phyloP scores from a whole-genome alignment of 2,113 vertebrate species.

The human region DNA sequence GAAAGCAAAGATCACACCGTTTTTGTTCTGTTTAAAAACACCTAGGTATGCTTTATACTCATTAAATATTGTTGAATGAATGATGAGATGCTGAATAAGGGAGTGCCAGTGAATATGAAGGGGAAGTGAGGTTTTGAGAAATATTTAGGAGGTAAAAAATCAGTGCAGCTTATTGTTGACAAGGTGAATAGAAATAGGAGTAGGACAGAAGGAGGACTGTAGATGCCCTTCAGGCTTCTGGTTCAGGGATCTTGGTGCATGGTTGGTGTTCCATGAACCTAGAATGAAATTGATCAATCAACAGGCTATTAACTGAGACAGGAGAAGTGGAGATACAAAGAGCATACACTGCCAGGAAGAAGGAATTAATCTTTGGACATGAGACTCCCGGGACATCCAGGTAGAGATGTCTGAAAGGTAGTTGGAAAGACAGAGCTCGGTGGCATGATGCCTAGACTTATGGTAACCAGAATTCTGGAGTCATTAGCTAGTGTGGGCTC shows the following conservation, averaged over 20 bases:
- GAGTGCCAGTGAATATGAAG: not conserved
- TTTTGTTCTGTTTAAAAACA: slow-evolving; percentile 41
- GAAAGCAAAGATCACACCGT: not conserved
- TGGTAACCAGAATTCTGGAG: not conserved
- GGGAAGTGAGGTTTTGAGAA: not conserved
- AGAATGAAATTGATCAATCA: no score
- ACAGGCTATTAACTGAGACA: not conserved
- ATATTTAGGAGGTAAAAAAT: not conserved
- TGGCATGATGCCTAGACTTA: not conserved
- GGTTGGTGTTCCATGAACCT: not conserved
- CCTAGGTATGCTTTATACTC: not conserved
- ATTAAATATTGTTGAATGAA: slow-evolving; percentile 1
- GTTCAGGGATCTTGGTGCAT: not conserved
- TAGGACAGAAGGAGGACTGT: not conserved
- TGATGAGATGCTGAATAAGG: not conserved
- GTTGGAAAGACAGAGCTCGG: not conserved
- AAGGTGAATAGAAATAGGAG: not conserved
- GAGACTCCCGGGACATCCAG: not conserved
- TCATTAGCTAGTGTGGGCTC: not conserved
- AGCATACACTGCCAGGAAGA: not conserved
- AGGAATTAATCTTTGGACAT: not conserved
- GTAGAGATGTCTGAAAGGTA: not conserved
- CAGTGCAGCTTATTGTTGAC: not conserved
- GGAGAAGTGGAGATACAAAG: not conserved
- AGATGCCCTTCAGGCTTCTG: not conserved